Conservation (phyloP, 2,113 vertebrate species). For the Xenopus borealis region DNA sequence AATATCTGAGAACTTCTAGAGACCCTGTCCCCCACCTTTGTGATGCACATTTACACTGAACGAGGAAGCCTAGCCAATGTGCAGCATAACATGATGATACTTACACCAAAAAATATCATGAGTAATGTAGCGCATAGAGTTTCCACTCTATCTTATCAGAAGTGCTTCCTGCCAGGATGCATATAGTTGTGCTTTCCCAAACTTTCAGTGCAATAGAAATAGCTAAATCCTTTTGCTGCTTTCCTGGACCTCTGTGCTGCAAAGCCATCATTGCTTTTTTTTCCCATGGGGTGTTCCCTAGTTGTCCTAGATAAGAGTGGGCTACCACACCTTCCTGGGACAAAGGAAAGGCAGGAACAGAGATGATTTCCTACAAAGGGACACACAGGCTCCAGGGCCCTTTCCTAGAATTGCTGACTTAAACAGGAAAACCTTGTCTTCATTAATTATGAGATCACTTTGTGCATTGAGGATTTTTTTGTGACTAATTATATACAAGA, state of each 20-base stretch:
- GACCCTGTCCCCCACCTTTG: too few species aligned
- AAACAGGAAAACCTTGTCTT: conserved; percentile 9
- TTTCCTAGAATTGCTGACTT: conserved; percentile 31
- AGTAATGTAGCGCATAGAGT: neutral
- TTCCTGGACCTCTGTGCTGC: conserved; percentile 46
- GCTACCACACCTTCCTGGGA: conserved; percentile 47
- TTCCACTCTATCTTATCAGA: conserved; percentile 48
- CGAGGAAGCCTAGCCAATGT: neutral
- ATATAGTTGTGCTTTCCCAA: conserved; percentile 50
- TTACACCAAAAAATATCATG: neutral
- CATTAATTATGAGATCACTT: conserved; percentile 3
- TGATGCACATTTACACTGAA: too few species aligned
- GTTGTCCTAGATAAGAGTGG: conserved; percentile 48
- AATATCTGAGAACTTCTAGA: too few species aligned
- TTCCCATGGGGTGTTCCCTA: conserved; percentile 56
- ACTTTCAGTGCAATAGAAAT: neutral
- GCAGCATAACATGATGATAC: neutral
- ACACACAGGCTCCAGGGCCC: neutral
- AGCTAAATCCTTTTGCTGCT: conserved; percentile 46
- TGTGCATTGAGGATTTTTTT: neutral
- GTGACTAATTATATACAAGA: neutral
- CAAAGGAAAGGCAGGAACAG: conserved; percentile 61
- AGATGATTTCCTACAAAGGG: conserved; percentile 44
- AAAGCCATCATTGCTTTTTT: conserved; percentile 44
- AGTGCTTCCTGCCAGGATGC: conserved; percentile 62